These are phyloP conservation scores for Chlamydotis undulata DNA, from an alignment of 2,113 vertebrate genomes.

Conservation along the genomic window DNA sequence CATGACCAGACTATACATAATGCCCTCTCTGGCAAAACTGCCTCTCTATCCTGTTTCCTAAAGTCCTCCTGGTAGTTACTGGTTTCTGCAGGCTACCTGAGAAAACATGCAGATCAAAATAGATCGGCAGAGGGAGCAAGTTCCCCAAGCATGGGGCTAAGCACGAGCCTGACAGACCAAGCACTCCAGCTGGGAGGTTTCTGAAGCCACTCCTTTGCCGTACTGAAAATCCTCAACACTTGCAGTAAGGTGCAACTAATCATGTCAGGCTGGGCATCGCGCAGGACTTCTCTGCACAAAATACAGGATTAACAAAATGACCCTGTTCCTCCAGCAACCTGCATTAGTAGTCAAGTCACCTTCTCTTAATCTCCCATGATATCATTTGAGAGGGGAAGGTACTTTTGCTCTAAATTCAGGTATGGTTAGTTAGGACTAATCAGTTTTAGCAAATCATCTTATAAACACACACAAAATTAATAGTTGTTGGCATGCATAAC, in stretches of 20 bases:
- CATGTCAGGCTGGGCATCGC: neutral
- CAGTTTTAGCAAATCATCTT: neutral
- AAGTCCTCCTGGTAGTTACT: neutral
- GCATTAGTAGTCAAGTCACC: neutral
- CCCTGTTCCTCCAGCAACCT: neutral
- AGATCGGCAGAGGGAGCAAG: constrained; percentile 17
- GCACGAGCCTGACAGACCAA: too few relatives aligned
- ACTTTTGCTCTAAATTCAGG: neutral
- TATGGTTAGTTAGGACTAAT: neutral
- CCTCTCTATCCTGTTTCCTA: neutral
- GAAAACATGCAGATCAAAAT: neutral
- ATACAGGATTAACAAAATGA: neutral
- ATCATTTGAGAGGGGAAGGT: neutral
- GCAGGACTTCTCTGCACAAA: neutral
- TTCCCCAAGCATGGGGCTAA: neutral
- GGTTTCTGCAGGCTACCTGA: neutral
- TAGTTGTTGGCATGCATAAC: neutral
- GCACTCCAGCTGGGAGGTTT: neutral
- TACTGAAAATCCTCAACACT: neutral
- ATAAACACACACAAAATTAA: neutral
- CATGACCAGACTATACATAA: neutral
- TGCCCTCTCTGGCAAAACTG: neutral
- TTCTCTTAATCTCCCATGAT: neutral
- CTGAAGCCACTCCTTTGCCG: accelerated
- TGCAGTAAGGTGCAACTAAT: neutral